Evolutionary conservation across 2,113 vertebrate species (phyloP).

Genomic region (Sturnira hondurensis): DNA sequence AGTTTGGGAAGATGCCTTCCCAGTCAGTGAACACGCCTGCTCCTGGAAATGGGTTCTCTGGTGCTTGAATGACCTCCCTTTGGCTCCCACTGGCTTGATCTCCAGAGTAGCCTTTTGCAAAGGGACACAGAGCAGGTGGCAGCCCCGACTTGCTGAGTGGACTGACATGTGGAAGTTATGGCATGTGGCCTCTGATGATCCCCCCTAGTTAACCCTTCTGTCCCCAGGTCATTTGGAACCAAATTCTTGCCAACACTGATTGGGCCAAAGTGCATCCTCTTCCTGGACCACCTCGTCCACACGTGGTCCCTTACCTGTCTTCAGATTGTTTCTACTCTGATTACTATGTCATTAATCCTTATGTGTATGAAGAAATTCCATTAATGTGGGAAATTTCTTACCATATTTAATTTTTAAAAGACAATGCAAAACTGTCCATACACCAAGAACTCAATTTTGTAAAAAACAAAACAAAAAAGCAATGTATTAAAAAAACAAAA

Average conservation of each 20-base stretch:
- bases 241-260: background rate
- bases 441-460: background rate
- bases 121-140: background rate
- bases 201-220: background rate
- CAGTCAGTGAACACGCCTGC: constrained; percentile 7
- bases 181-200: background rate
- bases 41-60: constrained; percentile 18
- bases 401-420: background rate
- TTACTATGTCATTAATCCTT: background rate
- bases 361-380: background rate
- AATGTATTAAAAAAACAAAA: background rate
- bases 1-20: background rate
- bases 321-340: background rate
- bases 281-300: background rate
- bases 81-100: background rate
- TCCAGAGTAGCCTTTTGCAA: background rate
- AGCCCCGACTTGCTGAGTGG: background rate
- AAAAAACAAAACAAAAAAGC: background rate
- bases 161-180: background rate
- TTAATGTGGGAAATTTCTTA: background rate
- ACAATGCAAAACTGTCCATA: background rate
- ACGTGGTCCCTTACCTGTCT: background rate
- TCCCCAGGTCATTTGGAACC: background rate
- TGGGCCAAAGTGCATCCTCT: background rate
- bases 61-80: background rate